A percentile compares a stretch with the other conserved stretches of the same genome.
Conservation (phyloP, 2,888 invertebrate species). For the Thymelicus sylvestris region DNA sequence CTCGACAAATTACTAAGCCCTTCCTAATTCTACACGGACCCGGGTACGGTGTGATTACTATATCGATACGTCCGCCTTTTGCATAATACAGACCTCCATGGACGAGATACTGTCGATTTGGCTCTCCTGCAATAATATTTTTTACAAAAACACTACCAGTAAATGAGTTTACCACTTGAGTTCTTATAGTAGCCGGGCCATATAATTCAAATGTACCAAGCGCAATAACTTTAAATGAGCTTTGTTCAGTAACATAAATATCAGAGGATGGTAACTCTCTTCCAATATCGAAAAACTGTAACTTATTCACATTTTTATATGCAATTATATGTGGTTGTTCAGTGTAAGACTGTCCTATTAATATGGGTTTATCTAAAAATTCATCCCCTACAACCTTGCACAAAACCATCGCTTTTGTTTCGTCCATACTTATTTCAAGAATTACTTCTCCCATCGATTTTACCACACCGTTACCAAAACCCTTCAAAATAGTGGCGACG, state of each 20-base stretch:
- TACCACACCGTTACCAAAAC: slow-evolving; percentile 43
- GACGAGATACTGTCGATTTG: not conserved
- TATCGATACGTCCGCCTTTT: not conserved
- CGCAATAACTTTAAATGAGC: not conserved
- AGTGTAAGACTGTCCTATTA: slow-evolving; percentile 43
- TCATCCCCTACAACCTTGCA: slow-evolving; percentile 41
- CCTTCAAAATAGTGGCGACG: slow-evolving; percentile 36
- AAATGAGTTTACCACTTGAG: not conserved
- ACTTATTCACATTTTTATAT: slow-evolving; percentile 37
- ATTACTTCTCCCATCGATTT: slow-evolving; percentile 29
- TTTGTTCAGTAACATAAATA: not conserved
- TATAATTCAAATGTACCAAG: not conserved
- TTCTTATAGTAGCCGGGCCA: not conserved
- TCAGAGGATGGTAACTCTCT: slow-evolving; percentile 28
- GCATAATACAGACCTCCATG: not conserved
- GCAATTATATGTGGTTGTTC: slow-evolving; percentile 43
- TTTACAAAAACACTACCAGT: not conserved
- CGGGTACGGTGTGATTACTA: not conserved
- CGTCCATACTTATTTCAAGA: slow-evolving; percentile 36
- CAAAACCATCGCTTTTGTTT: slow-evolving; percentile 35
- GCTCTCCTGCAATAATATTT: not conserved
- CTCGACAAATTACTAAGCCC: not conserved
- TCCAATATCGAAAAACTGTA: slow-evolving; percentile 28
- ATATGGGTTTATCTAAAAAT: slow-evolving; percentile 39
- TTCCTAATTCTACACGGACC: not conserved